Conservation (phyloP, 2,888 invertebrate genomes). For the Antitype chi region DNA sequence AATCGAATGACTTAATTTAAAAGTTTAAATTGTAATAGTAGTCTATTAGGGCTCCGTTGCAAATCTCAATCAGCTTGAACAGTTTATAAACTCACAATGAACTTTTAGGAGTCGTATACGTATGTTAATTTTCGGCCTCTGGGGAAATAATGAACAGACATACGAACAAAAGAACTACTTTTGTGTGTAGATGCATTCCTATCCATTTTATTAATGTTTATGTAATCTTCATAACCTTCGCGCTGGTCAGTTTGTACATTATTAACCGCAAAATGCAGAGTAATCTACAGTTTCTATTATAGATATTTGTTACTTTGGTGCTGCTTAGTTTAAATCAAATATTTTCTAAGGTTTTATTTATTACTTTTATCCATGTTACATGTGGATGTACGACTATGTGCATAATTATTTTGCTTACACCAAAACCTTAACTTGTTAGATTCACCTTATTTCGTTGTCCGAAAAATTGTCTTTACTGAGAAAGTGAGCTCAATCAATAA, state of each 20-base stretch:
- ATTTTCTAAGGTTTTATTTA: background rate
- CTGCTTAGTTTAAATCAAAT: background rate
- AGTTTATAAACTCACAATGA: slow-evolving; percentile 42
- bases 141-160: slow-evolving; percentile 34
- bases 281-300: slow-evolving; percentile 37
- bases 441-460: background rate
- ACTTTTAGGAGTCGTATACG: slow-evolving; percentile 43
- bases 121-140: slow-evolving; percentile 47
- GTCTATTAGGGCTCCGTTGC: slow-evolving; percentile 31
- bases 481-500: background rate
- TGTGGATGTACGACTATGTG: background rate
- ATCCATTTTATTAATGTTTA: slow-evolving; percentile 50
- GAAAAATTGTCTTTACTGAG: background rate
- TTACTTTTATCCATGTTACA: background rate
- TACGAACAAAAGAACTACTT: slow-evolving; percentile 34
- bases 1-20: slow-evolving; percentile 23
- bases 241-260: slow-evolving; percentile 43
- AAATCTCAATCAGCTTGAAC: slow-evolving; percentile 40
- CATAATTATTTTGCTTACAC: background rate
- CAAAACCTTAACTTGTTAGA: background rate
- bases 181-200: slow-evolving; percentile 20
- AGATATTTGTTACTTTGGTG: slow-evolving; percentile 3
- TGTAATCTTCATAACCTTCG: slow-evolving; percentile 63
- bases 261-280: slow-evolving; percentile 47
- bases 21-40: slow-evolving; percentile 50